Percentiles rank a stretch among this genome's conserved stretches.
phyloP scores from a whole-genome alignment of 2,113 vertebrate species.

The Todiramphus chloris region DNA sequence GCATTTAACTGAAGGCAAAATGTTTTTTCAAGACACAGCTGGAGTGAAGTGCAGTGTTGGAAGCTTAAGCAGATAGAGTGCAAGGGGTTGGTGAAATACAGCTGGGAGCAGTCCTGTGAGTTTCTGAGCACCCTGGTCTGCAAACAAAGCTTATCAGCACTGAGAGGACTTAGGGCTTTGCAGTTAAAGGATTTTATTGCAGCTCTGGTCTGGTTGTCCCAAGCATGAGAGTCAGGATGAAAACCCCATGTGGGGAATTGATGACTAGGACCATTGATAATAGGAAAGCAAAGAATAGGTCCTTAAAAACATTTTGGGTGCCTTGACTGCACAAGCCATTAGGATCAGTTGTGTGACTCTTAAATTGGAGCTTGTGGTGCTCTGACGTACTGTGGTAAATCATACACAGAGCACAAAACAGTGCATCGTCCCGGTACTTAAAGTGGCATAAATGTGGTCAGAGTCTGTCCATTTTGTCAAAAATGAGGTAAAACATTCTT shows the following conservation, averaged over 20 bases:
- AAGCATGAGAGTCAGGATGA: neutral
- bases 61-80: neutral
- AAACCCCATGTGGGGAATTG: neutral
- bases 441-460: neutral
- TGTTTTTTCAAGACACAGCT: neutral
- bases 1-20: neutral
- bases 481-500: neutral
- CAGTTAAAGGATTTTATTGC: neutral
- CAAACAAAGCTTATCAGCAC: neutral
- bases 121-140: neutral
- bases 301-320: neutral
- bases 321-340: neutral
- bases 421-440: neutral
- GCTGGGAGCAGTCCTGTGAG: neutral
- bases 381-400: neutral
- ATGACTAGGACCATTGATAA: neutral
- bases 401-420: neutral
- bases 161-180: neutral
- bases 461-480: neutral
- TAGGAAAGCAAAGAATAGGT: neutral
- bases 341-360: neutral
- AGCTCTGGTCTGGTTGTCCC: neutral
- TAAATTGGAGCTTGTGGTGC: accelerated
- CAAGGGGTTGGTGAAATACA: neutral
- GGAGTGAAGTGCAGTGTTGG: neutral